These are phyloP conservation scores for Caenorhabditis tropicalis DNA, from an alignment of 1,140 invertebrate genomes.

Conservation along the genomic window DNA sequence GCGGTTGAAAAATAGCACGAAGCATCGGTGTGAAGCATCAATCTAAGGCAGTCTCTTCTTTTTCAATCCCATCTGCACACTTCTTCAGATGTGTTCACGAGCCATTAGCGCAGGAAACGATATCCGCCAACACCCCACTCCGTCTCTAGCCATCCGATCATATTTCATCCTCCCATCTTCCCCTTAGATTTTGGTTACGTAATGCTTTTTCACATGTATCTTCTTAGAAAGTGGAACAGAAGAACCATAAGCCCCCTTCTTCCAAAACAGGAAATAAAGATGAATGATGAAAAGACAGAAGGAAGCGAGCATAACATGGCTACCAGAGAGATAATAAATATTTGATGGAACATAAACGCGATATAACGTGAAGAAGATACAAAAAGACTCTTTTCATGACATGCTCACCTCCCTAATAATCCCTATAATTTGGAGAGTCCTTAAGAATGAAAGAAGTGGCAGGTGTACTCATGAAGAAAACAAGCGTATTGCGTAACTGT, in stretches of 20 bases:
- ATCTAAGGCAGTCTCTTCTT: neutral
- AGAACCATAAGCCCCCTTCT: neutral
- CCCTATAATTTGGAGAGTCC: conserved; percentile 14
- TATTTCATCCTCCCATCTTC: neutral
- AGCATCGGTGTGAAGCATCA: conserved; percentile 39
- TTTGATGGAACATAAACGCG: conserved; percentile 42
- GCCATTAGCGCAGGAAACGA: conserved; percentile 42
- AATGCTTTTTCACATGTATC: neutral
- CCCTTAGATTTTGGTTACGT: conserved; percentile 26
- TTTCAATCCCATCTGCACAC: conserved; percentile 35
- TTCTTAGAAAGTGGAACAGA: neutral
- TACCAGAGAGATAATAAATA: conserved; percentile 28
- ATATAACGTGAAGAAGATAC: conserved; percentile 3
- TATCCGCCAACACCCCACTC: conserved; percentile 25
- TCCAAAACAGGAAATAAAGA: conserved; percentile 6
- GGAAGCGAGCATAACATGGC: neutral
- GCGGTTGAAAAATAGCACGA: conserved; percentile 34
- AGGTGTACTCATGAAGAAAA: neutral
- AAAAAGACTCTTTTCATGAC: neutral
- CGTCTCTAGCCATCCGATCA: conserved; percentile 21
- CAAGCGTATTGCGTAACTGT: conserved; percentile 38
- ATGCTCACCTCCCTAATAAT: neutral
- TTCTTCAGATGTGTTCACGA: conserved; percentile 42
- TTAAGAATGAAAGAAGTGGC: conserved; percentile 21
- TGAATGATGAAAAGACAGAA: conserved; percentile 4